phyloP scores from a whole-genome alignment of 92 coral and sea anemone species.

The Desmophyllum pertusum region DNA sequence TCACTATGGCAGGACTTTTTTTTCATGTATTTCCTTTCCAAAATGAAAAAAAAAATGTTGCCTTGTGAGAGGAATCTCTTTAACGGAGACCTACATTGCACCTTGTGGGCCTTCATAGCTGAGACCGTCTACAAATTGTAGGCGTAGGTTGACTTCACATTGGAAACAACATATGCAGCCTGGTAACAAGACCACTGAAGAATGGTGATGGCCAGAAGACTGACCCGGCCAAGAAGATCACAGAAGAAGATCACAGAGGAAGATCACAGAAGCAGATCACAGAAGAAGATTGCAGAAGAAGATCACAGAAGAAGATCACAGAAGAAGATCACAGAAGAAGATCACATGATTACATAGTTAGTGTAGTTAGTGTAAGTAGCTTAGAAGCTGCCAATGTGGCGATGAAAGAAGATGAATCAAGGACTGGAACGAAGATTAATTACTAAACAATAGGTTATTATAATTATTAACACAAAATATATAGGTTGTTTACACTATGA shows the following conservation, averaged over 20 bases:
- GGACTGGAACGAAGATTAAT: neutral
- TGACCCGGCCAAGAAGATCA: no score
- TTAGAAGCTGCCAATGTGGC: neutral
- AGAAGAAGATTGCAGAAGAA: no score
- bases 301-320: no score
- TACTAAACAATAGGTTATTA: no score
- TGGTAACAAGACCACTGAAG: neutral
- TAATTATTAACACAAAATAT: no score
- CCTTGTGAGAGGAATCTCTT: neutral
- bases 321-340: no score
- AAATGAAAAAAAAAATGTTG: no score
- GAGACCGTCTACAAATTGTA: neutral
- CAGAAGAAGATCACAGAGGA: no score
- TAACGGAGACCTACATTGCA: neutral
- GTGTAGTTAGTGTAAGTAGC: neutral
- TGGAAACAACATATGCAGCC: neutral
- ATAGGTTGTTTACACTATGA: neutral
- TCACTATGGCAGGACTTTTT: neutral
- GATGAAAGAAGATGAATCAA: neutral
- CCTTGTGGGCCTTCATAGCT: neutral
- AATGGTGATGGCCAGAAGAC: neutral
- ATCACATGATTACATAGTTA: neutral
- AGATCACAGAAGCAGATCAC: no score
- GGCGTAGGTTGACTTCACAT: conserved; percentile 7
- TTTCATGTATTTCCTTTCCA: no score